Base-by-base conservation (phyloP, 2,113 vertebrate species). In the Oxygymnocypris stewartii region DNA sequence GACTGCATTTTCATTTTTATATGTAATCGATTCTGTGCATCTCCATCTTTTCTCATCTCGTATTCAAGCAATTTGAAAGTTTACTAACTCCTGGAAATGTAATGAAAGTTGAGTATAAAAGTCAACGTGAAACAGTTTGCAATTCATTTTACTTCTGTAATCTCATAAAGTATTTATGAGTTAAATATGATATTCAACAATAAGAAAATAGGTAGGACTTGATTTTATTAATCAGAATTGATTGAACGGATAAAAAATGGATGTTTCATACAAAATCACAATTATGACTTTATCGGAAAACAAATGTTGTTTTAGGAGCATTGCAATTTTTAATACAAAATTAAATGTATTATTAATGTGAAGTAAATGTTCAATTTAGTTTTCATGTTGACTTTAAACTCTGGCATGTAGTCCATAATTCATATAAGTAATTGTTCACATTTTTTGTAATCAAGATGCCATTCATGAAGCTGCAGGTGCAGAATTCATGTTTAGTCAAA, bases 1-100 rank as follows among this genome's bases (percentile, higher is more conserved):
- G 49, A 83, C 71, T 31, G 74, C 12, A 76, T 14, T 54, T 69
- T 40, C 6, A 47, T 65, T 71, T 65, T 76, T 87, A 69, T 31
- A 40, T 25, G 37, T 88, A 67, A 82, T 79, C 31, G 71, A 84
- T 59, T 73, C 74, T 63, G 28, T 76, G 73, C 25, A 57, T 65
- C 14, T 78, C 76, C 49, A 71, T 83, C 57, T 13, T 44, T 57
- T 49, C 67, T 40, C 69, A 57, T n/a, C 18, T n/a, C 16, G 49
- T 71, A 59, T 67, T 42, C 35, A 54, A 40, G 51, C 77, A 61
- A 40, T 59, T 3, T 57, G 49, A 73, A 23, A 10, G 18, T 40
- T 40, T 23, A 40, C 31, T 47, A 75, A 42, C 73, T 44, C 20
- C 1, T 47, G 40, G 23, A 47, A 75, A 42, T 75, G 37, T 75